Conservation (phyloP, 2,113 vertebrate genomes). For the Protobothrops mucrosquamatus region DNA sequence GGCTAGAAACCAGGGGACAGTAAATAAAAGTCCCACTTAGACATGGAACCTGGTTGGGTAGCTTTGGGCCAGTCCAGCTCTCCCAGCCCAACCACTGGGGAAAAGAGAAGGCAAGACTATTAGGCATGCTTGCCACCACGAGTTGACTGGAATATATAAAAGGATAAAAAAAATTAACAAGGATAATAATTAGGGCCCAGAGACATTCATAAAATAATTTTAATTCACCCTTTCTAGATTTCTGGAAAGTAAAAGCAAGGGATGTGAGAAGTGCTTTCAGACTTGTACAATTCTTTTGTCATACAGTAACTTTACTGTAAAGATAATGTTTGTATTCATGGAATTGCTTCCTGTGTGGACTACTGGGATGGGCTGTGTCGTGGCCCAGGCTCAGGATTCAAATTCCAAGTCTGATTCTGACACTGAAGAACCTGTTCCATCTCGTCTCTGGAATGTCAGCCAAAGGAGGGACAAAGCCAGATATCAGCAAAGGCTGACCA, state of each 20-base stretch:
- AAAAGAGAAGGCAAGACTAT: background rate
- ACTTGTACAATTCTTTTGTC: background rate
- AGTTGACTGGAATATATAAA: background rate
- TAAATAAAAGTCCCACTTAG: background rate
- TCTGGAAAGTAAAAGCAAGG: background rate
- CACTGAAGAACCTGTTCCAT: background rate
- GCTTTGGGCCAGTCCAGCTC: background rate
- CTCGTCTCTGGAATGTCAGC: background rate
- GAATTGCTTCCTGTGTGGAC: background rate
- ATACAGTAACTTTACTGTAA: background rate
- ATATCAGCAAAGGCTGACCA: background rate
- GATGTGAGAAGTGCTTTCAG: background rate
- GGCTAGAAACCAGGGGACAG: background rate
- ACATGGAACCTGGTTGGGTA: background rate
- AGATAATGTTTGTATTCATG: background rate
- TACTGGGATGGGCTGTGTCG: background rate
- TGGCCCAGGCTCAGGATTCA: background rate
- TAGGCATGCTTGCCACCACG: background rate
- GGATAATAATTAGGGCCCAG: background rate
- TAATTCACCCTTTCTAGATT: background rate
- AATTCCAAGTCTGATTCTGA: background rate
- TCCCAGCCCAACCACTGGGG: background rate
- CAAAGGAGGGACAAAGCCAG: background rate
- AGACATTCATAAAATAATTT: background rate
- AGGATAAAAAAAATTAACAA: background rate